Conservation (phyloP, 2,113 vertebrate genomes). For the Lipophrys pholis region DNA sequence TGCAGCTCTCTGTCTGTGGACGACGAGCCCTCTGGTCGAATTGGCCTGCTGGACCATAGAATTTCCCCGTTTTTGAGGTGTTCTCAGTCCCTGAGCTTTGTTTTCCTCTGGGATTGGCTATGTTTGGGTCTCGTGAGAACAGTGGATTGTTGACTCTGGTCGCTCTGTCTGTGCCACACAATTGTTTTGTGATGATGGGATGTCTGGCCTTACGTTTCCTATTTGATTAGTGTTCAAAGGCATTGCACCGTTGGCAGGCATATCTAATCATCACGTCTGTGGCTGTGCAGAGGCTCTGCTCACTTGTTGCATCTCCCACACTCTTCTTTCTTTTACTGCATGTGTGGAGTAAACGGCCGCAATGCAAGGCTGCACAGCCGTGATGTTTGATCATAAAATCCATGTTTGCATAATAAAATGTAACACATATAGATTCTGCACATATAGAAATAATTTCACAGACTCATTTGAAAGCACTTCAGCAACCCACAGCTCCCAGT, state of each 20-base stretch:
- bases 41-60: conserved; percentile 66
- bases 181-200: conserved; percentile 77
- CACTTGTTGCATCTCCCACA: conserved; percentile 78
- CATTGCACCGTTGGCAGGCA: conserved; percentile 72
- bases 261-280: conserved; percentile 80
- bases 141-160: conserved; percentile 60
- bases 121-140: conserved; percentile 60
- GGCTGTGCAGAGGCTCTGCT: conserved; percentile 50
- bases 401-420: conserved; percentile 16
- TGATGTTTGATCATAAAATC: background rate
- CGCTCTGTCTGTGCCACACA: conserved; percentile 63
- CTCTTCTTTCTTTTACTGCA: conserved; percentile 22
- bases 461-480: conserved; percentile 6
- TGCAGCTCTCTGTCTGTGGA: conserved; percentile 55
- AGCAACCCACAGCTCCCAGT: too few species aligned
- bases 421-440: background rate
- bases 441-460: background rate
- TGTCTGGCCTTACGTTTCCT: conserved; percentile 79
- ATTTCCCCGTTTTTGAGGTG: conserved; percentile 74
- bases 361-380: conserved; percentile 13
- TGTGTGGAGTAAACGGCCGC: conserved; percentile 24
- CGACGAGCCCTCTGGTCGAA: conserved; percentile 65
- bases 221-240: conserved; percentile 78
- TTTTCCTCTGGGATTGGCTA: conserved; percentile 56
- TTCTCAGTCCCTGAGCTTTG: conserved; percentile 72